Percentiles rank a stretch among this genome's conserved stretches.
phyloP scores from a whole-genome alignment of 2,113 vertebrate genomes.

The Megaceryle torquata region DNA sequence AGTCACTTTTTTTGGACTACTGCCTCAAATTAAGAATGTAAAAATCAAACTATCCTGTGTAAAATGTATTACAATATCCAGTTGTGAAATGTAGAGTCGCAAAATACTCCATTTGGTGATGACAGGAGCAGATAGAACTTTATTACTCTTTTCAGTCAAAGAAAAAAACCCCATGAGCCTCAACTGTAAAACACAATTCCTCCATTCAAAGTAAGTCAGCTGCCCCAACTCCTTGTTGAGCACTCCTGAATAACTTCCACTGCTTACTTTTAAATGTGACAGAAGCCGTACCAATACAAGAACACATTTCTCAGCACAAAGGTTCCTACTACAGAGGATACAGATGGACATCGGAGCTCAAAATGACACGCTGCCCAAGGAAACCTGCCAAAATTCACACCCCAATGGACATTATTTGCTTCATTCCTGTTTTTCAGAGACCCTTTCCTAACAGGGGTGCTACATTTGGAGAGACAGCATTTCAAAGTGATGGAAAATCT shows the following conservation, averaged over 20 bases:
- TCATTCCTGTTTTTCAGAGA: background rate
- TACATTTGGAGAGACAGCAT: background rate
- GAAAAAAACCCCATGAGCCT: background rate
- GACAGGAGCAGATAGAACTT: background rate
- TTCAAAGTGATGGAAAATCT: background rate
- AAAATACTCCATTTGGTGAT: background rate
- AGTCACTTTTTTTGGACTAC: background rate
- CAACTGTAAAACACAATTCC: background rate
- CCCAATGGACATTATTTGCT: accelerated
- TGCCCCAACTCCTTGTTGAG: background rate
- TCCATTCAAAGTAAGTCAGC: background rate
- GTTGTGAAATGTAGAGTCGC: background rate
- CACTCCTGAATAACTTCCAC: background rate
- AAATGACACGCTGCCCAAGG: background rate
- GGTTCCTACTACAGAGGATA: background rate
- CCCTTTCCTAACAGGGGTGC: accelerated
- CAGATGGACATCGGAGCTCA: background rate
- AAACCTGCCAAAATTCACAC: background rate
- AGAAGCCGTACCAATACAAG: accelerated
- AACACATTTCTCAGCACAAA: background rate
- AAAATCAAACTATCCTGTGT: background rate
- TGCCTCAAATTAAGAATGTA: background rate
- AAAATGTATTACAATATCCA: background rate
- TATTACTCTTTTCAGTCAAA: background rate
- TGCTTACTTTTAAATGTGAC: accelerated